phyloP scores from a whole-genome alignment of 2,888 invertebrate genomes.

The Drosophila helvetica region DNA sequence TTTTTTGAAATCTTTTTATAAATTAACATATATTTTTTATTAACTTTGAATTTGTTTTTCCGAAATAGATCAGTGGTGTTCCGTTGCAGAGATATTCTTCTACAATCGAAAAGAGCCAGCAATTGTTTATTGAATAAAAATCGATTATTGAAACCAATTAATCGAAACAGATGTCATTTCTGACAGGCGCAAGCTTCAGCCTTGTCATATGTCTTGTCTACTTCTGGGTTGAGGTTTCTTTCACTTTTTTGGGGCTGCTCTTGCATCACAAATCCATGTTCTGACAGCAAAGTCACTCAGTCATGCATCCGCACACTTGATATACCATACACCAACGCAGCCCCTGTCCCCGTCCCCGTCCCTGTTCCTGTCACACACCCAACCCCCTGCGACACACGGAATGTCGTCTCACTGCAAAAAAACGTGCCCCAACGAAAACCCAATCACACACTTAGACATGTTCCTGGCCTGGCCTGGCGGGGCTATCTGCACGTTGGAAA shows the following conservation, averaged over 20 bases:
- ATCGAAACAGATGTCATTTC: constrained; percentile 14
- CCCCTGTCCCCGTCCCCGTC: constrained; percentile 11
- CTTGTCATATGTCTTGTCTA: constrained; percentile 53
- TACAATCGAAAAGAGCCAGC: accelerated
- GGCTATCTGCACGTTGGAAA: constrained; percentile 52
- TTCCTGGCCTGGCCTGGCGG: constrained; percentile 33
- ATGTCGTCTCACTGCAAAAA: constrained; percentile 2
- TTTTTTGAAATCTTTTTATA: neutral
- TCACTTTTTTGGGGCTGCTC: constrained; percentile 27
- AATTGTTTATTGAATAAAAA: no score
- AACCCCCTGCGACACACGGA: neutral
- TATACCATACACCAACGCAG: constrained; percentile 14
- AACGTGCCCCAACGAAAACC: constrained; percentile 10
- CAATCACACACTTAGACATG: constrained; percentile 50
- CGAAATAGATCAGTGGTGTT: no score
- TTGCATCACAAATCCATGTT: constrained; percentile 54
- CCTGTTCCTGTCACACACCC: no score
- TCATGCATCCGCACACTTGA: constrained; percentile 70
- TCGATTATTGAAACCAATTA: neutral
- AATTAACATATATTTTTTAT: neutral
- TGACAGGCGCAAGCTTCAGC: constrained; percentile 56
- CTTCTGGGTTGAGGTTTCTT: constrained; percentile 8
- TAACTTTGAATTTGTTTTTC: neutral
- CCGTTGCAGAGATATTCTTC: neutral
- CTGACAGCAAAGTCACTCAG: constrained; percentile 71